Conservation (phyloP, 2,797 vertebrate species). For the Xiphorhynchus erythropygius region DNA sequence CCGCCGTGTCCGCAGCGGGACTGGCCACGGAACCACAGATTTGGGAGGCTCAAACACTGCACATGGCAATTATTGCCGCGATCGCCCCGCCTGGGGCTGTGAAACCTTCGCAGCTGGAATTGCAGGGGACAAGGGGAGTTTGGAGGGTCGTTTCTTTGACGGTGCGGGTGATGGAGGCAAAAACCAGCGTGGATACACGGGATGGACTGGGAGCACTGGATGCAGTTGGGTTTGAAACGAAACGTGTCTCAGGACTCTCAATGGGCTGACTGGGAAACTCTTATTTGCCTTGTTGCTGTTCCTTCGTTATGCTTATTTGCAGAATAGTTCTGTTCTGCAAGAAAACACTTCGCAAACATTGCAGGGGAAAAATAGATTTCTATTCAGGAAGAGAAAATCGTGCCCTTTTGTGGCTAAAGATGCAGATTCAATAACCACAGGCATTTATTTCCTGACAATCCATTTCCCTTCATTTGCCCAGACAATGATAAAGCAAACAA, state of each 20-base stretch:
- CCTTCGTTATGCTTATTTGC: neutral
- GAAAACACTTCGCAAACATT: neutral
- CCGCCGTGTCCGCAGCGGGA: neutral
- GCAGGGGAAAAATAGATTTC: neutral
- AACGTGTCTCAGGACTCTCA: neutral
- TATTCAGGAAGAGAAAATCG: neutral
- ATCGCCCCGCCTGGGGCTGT: neutral
- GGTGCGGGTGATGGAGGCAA: neutral
- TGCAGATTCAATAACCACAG: neutral
- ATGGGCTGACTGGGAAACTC: neutral
- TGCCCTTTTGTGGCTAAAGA: neutral
- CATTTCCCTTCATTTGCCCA: neutral
- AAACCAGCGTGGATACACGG: rapidly evolving
- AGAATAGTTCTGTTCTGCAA: neutral
- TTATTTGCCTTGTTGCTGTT: neutral
- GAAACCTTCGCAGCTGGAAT: neutral
- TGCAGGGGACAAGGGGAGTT: neutral
- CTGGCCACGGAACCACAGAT: neutral
- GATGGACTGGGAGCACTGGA: neutral
- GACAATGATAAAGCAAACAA: neutral
- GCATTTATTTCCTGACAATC: neutral
- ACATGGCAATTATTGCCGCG: neutral
- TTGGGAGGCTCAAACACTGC: neutral
- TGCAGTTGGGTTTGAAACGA: neutral
- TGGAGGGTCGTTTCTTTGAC: neutral